phyloP scores from a whole-genome alignment of 2,113 vertebrate genomes.

The Astatotilapia flaviijosephi region DNA sequence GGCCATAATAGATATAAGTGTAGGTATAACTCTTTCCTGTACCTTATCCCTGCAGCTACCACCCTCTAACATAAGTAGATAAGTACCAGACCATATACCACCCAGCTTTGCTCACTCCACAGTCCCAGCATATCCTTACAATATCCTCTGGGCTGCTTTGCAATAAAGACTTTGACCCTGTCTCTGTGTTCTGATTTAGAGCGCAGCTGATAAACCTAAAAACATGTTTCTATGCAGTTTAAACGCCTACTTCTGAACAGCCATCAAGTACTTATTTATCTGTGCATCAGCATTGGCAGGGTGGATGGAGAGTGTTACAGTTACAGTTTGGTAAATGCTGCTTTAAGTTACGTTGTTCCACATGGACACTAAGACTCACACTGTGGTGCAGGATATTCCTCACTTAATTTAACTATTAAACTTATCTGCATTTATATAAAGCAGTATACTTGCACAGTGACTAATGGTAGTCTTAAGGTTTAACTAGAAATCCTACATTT shows the following conservation, averaged over 20 bases:
- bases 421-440: not conserved
- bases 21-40: not conserved
- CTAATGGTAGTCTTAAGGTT: not conserved
- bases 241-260: not conserved
- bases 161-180: not conserved
- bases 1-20: not conserved
- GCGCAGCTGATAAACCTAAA: not conserved
- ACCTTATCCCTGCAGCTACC: accelerated
- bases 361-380: not conserved
- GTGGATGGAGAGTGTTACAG: not conserved
- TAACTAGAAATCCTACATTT: not conserved
- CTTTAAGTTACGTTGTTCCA: not conserved
- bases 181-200: not conserved
- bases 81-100: not conserved
- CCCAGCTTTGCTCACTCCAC: not conserved
- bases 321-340: not conserved
- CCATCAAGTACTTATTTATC: not conserved
- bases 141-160: not conserved
- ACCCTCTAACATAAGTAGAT: not conserved
- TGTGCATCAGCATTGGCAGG: not conserved
- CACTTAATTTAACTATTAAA: not conserved
- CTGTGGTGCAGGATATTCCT: not conserved
- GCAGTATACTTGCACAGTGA: not conserved
- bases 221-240: not conserved
- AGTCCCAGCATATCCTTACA: not conserved